Conservation (phyloP, 2,797 vertebrate genomes). For the Sebastes itinus region DNA sequence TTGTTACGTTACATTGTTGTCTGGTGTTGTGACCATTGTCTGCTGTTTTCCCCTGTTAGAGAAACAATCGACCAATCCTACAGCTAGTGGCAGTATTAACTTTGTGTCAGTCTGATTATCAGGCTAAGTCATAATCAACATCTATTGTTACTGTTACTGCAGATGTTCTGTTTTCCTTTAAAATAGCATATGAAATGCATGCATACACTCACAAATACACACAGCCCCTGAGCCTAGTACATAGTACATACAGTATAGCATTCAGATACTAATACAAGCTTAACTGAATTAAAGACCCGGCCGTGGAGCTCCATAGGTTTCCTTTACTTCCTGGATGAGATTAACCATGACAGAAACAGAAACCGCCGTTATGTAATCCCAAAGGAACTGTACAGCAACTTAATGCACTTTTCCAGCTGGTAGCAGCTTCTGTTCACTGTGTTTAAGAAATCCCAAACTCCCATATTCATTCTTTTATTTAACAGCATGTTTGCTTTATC, state of each 20-base stretch:
- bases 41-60: too few species aligned
- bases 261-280: not conserved
- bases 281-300: not conserved
- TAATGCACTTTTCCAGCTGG: slow-evolving; percentile 34
- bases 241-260: not conserved
- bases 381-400: not conserved
- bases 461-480: slow-evolving; percentile 36
- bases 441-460: slow-evolving; percentile 31
- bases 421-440: not conserved
- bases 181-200: not conserved
- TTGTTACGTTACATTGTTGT: too few species aligned
- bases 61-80: too few species aligned
- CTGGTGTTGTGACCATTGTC: too few species aligned
- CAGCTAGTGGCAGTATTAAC: too few species aligned
- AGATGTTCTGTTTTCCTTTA: not conserved
- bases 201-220: not conserved
- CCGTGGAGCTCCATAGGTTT: not conserved
- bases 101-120: not conserved
- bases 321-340: slow-evolving; percentile 19
- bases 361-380: slow-evolving; percentile 24
- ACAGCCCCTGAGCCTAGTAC: not conserved
- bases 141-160: not conserved
- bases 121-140: not conserved
- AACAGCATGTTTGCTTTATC: slow-evolving; percentile 14
- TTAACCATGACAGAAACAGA: slow-evolving; percentile 42